These are phyloP conservation scores for Nipponia nippon DNA, from an alignment of 2,113 vertebrate genomes.

Conservation along the genomic window DNA sequence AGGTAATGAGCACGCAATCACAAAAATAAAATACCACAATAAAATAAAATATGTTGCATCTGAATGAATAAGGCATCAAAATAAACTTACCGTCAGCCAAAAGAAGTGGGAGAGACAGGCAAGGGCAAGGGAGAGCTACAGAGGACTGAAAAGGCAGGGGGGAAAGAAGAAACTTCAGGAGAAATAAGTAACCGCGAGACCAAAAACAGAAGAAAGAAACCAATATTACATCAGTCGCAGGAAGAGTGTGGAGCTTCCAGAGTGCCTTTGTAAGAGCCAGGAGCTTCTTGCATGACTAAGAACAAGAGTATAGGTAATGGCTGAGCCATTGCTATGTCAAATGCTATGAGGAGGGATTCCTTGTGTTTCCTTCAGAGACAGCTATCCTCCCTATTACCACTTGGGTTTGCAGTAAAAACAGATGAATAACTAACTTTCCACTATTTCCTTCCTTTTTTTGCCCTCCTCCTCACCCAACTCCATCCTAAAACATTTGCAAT, in stretches of 20 bases:
- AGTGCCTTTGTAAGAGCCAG: background rate
- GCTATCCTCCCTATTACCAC: background rate
- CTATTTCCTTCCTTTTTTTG: background rate
- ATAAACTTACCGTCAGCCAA: background rate
- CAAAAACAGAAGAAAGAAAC: background rate
- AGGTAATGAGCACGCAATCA: background rate
- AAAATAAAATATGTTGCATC: accelerated
- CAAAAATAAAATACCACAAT: background rate
- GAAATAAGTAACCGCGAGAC: background rate
- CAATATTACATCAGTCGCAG: background rate
- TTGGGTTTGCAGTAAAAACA: background rate
- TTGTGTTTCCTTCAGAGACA: background rate
- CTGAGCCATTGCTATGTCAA: background rate
- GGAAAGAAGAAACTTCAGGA: background rate
- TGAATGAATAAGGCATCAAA: background rate
- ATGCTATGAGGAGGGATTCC: background rate
- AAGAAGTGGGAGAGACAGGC: background rate
- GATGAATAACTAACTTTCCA: background rate
- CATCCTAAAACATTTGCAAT: background rate
- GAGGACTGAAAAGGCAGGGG: background rate
- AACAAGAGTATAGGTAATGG: background rate
- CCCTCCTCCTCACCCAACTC: background rate
- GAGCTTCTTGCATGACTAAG: background rate
- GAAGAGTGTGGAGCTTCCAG: background rate
- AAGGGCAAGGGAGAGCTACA: background rate